Evolutionary conservation across 2,797 vertebrate species (phyloP), one percentile per base, ranked within the genome.

Genomic region (Champsocephalus gunnari): DNA sequence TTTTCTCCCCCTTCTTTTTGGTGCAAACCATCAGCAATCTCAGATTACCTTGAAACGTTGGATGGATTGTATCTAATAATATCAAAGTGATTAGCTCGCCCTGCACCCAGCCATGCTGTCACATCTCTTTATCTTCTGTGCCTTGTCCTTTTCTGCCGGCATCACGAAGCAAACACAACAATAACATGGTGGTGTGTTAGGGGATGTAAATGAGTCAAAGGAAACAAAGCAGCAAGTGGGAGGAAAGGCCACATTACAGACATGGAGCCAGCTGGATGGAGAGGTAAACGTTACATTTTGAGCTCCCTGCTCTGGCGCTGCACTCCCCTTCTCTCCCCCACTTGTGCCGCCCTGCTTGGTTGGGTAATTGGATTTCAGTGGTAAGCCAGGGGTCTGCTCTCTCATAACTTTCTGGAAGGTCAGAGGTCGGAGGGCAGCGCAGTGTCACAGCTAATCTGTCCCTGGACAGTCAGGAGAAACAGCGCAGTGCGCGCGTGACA

Each of bases 361-460:
- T 88, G 77, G 85, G 85, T 92, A 92, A 93, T 92, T 93, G 89
- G 89, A 92, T 93, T 93, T 89, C 71, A 86, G 79, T 76, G 60
- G 82, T 80, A 82, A 87, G 85, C 85, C 77, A 83, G 57, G 86
- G 80, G 88, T 87, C 83, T 85, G 77, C 84, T 87, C 86, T 89
- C 85, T 81, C 68, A 87, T 88, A 93, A 90, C 89, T 89, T 88
- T 89, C 76, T 84, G 79, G 80, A 87, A 90, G 91, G 92, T 92
- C 86, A 89, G 75, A 85, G 90, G 91, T 92, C 83, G 77, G 80
- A 90, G 90, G 89, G 83, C 90, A 87, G 83, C 77, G 85, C 78
- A 43, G 80, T 90, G 92, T 90, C 92, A 88, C 81, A 81, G 88
- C 77, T 92, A 92, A 93, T 93, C 89, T 91, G 91, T 93, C 90